Evolutionary conservation across 2,113 vertebrate genomes (phyloP), one percentile per base, ranked within the genome.

Genomic region (Tachuris rubrigastra): DNA sequence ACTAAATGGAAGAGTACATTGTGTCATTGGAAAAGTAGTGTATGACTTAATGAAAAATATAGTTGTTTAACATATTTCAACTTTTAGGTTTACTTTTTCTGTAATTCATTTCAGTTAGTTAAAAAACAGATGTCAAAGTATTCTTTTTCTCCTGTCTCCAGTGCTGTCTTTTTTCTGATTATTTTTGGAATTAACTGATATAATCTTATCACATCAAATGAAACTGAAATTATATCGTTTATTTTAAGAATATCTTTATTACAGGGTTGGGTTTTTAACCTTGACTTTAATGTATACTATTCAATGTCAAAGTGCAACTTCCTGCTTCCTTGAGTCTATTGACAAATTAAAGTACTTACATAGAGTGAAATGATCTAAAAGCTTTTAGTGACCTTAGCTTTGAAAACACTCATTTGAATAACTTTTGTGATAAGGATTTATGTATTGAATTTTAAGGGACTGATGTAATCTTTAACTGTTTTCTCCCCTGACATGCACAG

Each of bases 331-430:
- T 77, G 42, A 93, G 86, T 92, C 68, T 89, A n/a, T 86, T 90
- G 89, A 53, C 52, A 74, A 91, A 85, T 74, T 94, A 78, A 95
- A 96, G 72, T 49, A 58, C 27, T 25, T 41, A 31, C 33, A 10
- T 84, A 87, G 42, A 73, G 18, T 88, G 78, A 96, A 96, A 86
- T 86, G 24, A 88, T 85, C 59, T 69, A 60, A 94, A 94, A 91
- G 86, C 81, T 87, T 91, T 95, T 81, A 90, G 49, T 94, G 78
- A 96, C 74, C 80, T 91, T 93, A 93, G n/a, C 73, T 96, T 97
- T 97, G 74, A 96, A 95, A 96, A 82, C 52, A 31, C 6, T 55
- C 5, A 91, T 95, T 89, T 93, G 80, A 84, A 88, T 93, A 80
- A 80, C 52, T 87, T 96, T 89, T 28, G 41, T 79, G 10, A 14